A percentile compares a stretch with the other conserved stretches of the same genome.
These are phyloP conservation scores for Psammodynastes pulverulentus DNA, from an alignment of 2,113 vertebrate species.

Conservation along the genomic window DNA sequence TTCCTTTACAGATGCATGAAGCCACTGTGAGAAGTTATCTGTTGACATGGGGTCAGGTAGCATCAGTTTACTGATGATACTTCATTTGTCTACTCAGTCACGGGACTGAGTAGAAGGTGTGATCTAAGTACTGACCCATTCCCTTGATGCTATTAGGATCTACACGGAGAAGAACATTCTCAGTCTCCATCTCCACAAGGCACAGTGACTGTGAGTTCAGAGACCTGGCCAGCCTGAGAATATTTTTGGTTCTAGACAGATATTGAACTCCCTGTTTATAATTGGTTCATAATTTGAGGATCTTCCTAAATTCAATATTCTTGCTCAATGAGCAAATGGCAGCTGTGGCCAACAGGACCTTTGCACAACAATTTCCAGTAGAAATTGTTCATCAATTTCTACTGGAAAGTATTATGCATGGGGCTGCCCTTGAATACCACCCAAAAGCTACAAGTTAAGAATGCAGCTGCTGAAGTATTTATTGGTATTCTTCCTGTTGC, in stretches of 20 bases:
- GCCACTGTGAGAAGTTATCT: not conserved
- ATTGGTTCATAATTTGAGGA: not conserved
- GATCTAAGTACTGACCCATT: not conserved
- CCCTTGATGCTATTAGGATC: not conserved
- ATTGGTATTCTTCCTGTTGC: not conserved
- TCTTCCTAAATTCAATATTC: not conserved
- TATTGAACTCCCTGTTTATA: not conserved
- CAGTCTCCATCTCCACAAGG: not conserved
- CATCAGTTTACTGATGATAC: not conserved
- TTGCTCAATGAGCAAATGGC: not conserved
- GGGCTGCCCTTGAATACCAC: not conserved
- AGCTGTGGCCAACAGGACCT: not conserved
- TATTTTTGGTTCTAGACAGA: not conserved
- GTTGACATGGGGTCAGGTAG: not conserved
- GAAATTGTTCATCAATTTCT: not conserved
- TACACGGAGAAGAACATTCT: not conserved
- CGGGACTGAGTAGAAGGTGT: not conserved
- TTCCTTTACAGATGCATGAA: not conserved
- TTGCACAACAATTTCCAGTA: too few species aligned
- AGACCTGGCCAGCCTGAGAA: not conserved
- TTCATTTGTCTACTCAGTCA: not conserved
- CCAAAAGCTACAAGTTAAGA: not conserved
- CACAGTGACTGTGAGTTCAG: not conserved
- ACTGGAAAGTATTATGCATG: not conserved
- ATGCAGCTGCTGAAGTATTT: not conserved